These are phyloP conservation scores for Orientallactaga sibirica DNA, from an alignment of 2,797 vertebrate species.

Conservation along the genomic window DNA sequence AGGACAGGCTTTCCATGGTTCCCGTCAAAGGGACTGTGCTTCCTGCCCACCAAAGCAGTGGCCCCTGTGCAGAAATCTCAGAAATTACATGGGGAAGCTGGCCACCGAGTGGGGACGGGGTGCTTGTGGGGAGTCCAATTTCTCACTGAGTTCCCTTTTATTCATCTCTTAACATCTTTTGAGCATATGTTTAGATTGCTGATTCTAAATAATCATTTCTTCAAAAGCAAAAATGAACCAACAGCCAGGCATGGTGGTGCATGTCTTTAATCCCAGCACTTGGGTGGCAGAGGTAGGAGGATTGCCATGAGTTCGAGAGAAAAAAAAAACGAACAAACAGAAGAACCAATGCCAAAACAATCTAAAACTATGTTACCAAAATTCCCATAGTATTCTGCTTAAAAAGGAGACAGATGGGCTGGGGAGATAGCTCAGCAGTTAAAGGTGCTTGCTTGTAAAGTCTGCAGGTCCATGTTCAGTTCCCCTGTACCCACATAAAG, in stretches of 20 bases:
- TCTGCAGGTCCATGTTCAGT: no score
- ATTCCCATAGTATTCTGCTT: neutral
- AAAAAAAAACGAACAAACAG: neutral
- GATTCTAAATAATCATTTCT: conserved; percentile 34
- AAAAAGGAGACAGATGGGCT: neutral
- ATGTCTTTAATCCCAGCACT: no score
- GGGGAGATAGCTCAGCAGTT: no score
- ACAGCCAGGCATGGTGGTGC: no score
- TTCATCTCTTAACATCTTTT: neutral
- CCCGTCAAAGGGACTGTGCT: neutral
- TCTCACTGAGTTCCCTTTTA: conserved; percentile 5
- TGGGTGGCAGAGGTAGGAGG: neutral
- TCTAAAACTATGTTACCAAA: neutral
- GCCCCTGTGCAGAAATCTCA: neutral
- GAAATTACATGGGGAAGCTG: neutral
- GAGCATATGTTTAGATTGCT: neutral
- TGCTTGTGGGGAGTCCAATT: neutral
- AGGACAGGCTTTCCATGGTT: neutral
- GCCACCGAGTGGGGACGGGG: neutral
- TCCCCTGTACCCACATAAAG: no score
- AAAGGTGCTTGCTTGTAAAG: no score
- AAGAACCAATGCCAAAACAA: neutral
- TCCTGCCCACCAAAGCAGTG: neutral
- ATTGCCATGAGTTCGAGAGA: no score
- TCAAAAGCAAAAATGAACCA: neutral